phyloP scores from a whole-genome alignment of 2,888 invertebrate genomes.

The Mongoloraphidia duomilia region DNA sequence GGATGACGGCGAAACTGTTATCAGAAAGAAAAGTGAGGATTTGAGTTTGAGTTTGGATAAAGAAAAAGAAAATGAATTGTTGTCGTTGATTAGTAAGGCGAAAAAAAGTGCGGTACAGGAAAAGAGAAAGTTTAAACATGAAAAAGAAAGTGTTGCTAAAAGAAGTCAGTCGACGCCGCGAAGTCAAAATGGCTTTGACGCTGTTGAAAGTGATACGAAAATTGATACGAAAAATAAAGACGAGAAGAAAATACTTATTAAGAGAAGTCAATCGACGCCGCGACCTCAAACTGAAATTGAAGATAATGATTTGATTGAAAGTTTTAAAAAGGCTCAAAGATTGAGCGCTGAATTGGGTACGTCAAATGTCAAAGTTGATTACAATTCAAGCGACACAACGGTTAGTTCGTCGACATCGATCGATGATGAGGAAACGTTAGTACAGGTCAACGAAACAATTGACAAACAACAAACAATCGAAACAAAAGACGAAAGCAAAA shows the following conservation, averaged over 20 bases:
- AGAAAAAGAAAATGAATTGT: too few species aligned
- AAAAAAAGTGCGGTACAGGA: constrained; percentile 9
- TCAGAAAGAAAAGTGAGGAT: constrained; percentile 8
- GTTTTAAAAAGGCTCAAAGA: constrained; percentile 31
- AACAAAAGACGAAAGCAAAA: constrained; percentile 21
- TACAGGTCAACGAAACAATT: constrained; percentile 31
- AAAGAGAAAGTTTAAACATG: constrained; percentile 10
- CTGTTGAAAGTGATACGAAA: constrained; percentile 16
- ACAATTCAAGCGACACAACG: constrained; percentile 5
- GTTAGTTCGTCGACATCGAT: background rate
- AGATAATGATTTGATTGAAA: constrained; percentile 36
- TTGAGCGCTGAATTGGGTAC: constrained; percentile 25
- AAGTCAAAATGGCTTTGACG: constrained; percentile 13
- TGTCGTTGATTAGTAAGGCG: background rate
- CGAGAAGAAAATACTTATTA: constrained; percentile 22
- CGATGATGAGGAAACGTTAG: constrained; percentile 18
- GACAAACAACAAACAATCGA: constrained; percentile 22
- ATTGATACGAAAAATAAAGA: constrained; percentile 11
- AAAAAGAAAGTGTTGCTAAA: constrained; percentile 25
- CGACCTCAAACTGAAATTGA: constrained; percentile 34
- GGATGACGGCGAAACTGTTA: constrained; percentile 18
- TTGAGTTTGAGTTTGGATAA: too few species aligned
- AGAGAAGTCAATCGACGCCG: constrained; percentile 42
- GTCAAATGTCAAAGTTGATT: constrained; percentile 1
- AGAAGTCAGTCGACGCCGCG: constrained; percentile 18